Base-by-base conservation (phyloP, 2,888 invertebrate species). In the Agrochola lota region DNA sequence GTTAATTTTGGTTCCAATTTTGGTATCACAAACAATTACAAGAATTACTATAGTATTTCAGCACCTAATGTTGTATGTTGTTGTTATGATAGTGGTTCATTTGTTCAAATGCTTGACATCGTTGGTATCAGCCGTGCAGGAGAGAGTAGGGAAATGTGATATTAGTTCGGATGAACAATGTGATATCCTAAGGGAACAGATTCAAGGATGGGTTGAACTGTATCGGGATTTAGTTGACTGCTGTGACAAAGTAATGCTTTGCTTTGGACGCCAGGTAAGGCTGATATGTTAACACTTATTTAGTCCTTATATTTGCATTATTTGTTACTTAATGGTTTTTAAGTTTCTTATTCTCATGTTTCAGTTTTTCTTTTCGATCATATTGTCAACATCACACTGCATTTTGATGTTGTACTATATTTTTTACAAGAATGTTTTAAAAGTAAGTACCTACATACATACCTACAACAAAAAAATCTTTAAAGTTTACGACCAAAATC, bases 221-320 rank as follows among this genome's bases (percentile, higher is more conserved):
- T 76, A 76, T 78, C 68, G 55, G 0, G 78, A 68, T 55, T 78
- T 76, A 68, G 52, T 20, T 12, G 43, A 55, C 15, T 68, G 52
- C 17, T 76, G 52, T 78, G 52, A 17, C 3, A 78, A 76, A 68
- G 20, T 78, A 8, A 17, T 30, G n/a, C n/a, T 35, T 3, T 78
- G 78, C 12, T 76, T 78, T 35, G 69, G 76, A 55, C 55, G 55
- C 20, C 78, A 76, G 67, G 75, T 76, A 77, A 52, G 17, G 20
- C 6, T 52, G 20, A 66, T 11, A 43, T 26, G 17, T 66, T 20
- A n/a, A n/a, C 26, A 46, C 66, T 11, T 62, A 23, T 49, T 30
- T 15, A 30, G 2, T 49, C 1, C 49, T 49, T 49, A 23, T 46
- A 26, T 20, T 46, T 46, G 26, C 4, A 59, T 11, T 43, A 2